A percentile compares a stretch with the other conserved stretches of the same genome.
These are phyloP conservation scores for Agelas oroides DNA, from an alignment of 37 sponge, comb jelly and placozoan genomes.

Conservation along the genomic window DNA sequence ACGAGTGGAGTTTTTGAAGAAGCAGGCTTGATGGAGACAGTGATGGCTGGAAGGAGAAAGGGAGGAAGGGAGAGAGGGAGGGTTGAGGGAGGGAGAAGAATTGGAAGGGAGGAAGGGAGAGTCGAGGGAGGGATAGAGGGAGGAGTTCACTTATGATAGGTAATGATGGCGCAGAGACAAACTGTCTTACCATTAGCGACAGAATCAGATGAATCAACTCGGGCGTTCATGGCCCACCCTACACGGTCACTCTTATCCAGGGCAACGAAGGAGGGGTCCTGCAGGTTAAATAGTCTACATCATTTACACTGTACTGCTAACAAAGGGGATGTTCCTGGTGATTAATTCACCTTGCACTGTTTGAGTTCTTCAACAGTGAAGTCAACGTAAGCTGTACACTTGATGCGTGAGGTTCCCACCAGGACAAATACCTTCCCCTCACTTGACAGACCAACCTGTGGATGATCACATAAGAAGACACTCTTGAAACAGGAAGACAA, in stretches of 20 bases:
- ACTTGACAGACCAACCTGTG: slow-evolving; percentile 61
- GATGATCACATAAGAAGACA: not conserved
- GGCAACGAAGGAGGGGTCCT: slow-evolving; percentile 9
- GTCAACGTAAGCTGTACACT: slow-evolving; percentile 14
- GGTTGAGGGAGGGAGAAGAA: not conserved
- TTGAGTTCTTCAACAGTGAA: slow-evolving; percentile 42
- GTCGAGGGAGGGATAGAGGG: not conserved
- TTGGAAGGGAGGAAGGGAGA: not conserved
- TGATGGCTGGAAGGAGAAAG: slow-evolving; percentile 28
- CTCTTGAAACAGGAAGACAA: no score
- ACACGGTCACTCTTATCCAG: slow-evolving; percentile 14
- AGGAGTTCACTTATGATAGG: not conserved
- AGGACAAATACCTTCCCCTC: slow-evolving; percentile 56
- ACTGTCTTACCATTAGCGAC: not conserved
- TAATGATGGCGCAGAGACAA: no score
- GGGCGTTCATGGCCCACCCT: slow-evolving; percentile 20
- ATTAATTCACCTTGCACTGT: slow-evolving; percentile 31
- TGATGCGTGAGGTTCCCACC: slow-evolving; percentile 34
- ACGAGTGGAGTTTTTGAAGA: not conserved
- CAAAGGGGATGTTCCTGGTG: no score
- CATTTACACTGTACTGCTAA: no score
- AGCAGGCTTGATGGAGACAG: slow-evolving; percentile 52
- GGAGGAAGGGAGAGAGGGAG: no score
- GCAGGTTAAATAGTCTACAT: not conserved
- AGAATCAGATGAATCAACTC: not conserved